Evolutionary conservation across 2,888 invertebrate genomes (phyloP).

Genomic region (Protodeltote pygarga): DNA sequence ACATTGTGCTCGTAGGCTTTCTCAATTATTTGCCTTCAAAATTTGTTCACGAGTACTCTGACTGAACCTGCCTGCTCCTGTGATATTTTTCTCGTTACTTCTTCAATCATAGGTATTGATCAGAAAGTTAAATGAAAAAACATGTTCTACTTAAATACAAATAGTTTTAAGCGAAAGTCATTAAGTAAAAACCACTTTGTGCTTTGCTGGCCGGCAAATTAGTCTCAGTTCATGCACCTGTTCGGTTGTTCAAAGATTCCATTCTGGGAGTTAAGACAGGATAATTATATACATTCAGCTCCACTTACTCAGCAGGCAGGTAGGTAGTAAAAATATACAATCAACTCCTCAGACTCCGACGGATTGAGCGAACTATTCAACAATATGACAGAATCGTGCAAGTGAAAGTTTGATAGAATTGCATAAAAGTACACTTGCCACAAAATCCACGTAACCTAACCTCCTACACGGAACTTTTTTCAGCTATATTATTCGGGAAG

Average conservation of each 20-base stretch:
- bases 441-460: slow-evolving; percentile 52
- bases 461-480: slow-evolving; percentile 47
- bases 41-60: no score
- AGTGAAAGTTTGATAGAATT: slow-evolving; percentile 75
- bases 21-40: no score
- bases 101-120: no score
- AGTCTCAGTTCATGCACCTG: slow-evolving; percentile 4
- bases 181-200: slow-evolving; percentile 25
- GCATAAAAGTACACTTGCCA: slow-evolving; percentile 65
- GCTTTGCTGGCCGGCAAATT: slow-evolving; percentile 8
- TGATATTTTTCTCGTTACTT: no score
- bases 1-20: no score
- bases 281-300: neutral
- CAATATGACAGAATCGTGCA: slow-evolving; percentile 66
- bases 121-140: slow-evolving; percentile 25
- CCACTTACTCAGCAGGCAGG: slow-evolving; percentile 6
- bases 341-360: slow-evolving; percentile 12
- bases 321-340: slow-evolving; percentile 13
- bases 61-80: no score
- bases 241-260: neutral
- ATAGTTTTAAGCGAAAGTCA: slow-evolving; percentile 31
- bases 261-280: neutral
- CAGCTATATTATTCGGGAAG: slow-evolving; percentile 37
- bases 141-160: slow-evolving; percentile 12
- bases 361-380: slow-evolving; percentile 45